phyloP scores from a whole-genome alignment of 2,888 invertebrate genomes.

The Phlogophora meticulosa region DNA sequence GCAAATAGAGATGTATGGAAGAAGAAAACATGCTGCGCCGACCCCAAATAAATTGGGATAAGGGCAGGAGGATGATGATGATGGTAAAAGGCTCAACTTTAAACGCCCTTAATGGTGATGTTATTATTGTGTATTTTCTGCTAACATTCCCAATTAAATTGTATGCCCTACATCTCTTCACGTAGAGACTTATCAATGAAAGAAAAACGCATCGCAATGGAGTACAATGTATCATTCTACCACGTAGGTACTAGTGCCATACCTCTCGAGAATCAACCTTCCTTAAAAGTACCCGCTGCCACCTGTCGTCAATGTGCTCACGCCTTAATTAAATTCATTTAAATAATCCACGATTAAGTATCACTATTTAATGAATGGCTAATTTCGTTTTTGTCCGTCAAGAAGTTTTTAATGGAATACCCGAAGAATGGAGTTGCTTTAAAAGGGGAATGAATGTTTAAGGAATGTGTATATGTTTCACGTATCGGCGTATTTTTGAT shows the following conservation, averaged over 20 bases:
- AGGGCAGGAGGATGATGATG: too few relatives aligned
- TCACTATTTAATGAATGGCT: slow-evolving; percentile 60
- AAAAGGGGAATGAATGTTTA: slow-evolving; percentile 20
- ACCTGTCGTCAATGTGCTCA: slow-evolving; percentile 50
- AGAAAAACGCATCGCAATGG: slow-evolving; percentile 1
- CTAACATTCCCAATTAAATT: background rate
- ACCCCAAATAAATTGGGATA: too few relatives aligned
- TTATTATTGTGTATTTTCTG: too few relatives aligned
- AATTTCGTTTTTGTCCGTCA: slow-evolving; percentile 57
- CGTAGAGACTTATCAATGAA: background rate
- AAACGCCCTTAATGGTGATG: too few relatives aligned
- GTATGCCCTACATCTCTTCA: background rate
- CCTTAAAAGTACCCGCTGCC: slow-evolving; percentile 49
- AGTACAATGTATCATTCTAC: slow-evolving; percentile 3
- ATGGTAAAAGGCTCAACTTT: too few relatives aligned
- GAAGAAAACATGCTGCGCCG: too few relatives aligned
- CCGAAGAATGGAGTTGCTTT: slow-evolving; percentile 3
- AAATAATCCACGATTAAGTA: slow-evolving; percentile 63
- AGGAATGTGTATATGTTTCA: slow-evolving; percentile 4
- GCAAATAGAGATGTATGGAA: too few relatives aligned
- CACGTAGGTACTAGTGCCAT: slow-evolving; percentile 2
- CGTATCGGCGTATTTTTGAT: background rate
- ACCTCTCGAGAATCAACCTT: slow-evolving; percentile 34
- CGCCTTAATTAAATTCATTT: slow-evolving; percentile 64
- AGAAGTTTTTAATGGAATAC: slow-evolving; percentile 34